A percentile compares a stretch with the other conserved stretches of the same genome.
phyloP scores from a whole-genome alignment of 2,113 vertebrate genomes.

The Pangasianodon hypophthalmus region DNA sequence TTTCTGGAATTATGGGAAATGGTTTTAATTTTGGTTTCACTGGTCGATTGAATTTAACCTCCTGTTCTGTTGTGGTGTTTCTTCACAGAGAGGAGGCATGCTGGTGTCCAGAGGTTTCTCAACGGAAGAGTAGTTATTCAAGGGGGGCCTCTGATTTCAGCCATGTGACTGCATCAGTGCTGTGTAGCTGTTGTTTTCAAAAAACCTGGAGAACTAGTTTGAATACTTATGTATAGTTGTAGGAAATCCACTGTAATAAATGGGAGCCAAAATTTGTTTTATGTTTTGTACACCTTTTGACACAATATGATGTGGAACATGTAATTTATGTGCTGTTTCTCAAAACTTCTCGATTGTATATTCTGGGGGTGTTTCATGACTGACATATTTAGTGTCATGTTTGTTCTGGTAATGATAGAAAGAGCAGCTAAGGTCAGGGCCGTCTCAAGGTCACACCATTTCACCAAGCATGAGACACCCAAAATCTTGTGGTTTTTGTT shows the following conservation, averaged over 20 bases:
- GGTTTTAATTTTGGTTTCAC: not conserved
- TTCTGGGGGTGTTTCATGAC: not conserved
- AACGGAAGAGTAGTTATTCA: not conserved
- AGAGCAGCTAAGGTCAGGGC: not conserved
- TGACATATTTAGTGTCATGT: not conserved
- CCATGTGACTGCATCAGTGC: not conserved
- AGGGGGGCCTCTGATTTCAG: not conserved
- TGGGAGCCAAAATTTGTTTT: not conserved
- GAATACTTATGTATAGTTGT: not conserved
- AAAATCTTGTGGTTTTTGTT: no score
- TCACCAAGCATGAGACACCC: not conserved
- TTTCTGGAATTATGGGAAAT: not conserved
- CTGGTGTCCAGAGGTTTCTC: not conserved
- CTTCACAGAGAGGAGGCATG: conserved; percentile 1
- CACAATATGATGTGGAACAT: not conserved
- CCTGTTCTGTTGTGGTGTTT: not conserved
- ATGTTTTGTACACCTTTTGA: not conserved
- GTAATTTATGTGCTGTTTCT: not conserved
- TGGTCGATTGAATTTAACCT: not conserved
- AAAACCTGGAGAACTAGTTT: not conserved
- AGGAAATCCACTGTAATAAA: not conserved
- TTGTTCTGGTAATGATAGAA: not conserved
- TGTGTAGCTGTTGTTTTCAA: not conserved
- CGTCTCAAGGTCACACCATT: not conserved
- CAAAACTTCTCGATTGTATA: not conserved